These are phyloP conservation scores for Merops nubicus DNA, from an alignment of 2,113 vertebrate genomes.

Conservation along the genomic window DNA sequence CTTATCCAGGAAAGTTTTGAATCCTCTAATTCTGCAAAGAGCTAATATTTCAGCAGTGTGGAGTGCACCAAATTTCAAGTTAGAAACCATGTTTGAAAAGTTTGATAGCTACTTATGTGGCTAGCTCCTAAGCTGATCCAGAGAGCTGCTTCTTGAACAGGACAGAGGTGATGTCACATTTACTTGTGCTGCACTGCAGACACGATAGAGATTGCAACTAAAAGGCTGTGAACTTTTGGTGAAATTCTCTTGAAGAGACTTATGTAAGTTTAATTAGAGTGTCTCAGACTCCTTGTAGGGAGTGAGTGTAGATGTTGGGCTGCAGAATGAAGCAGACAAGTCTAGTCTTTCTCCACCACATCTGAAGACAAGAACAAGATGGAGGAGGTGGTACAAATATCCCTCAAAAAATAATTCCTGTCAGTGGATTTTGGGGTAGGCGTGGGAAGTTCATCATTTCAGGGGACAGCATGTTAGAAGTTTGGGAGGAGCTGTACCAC, in stretches of 20 bases:
- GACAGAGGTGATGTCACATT: not conserved
- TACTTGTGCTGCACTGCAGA: not conserved
- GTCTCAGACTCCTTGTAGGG: not conserved
- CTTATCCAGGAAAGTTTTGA: not conserved
- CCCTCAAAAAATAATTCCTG: not conserved
- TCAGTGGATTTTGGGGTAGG: slow-evolving; percentile 7
- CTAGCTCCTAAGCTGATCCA: not conserved
- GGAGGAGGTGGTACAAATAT: slow-evolving; percentile 42
- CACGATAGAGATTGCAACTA: not conserved
- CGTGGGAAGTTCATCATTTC: slow-evolving; percentile 20
- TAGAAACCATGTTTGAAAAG: not conserved
- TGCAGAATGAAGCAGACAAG: not conserved
- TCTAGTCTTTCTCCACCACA: not conserved
- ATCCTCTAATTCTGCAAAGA: not conserved
- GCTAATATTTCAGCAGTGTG: not conserved
- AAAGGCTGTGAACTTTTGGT: not conserved
- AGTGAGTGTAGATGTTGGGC: not conserved
- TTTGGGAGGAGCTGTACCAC: not conserved
- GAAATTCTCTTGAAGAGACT: not conserved
- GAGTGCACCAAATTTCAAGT: not conserved
- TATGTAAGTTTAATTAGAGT: not conserved
- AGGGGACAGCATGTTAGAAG: not conserved
- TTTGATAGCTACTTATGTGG: not conserved
- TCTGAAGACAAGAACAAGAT: not conserved
- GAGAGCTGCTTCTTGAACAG: not conserved